Evolutionary conservation across 2,113 vertebrate genomes (phyloP).

Genomic region (Chiloscyllium plagiosum): DNA sequence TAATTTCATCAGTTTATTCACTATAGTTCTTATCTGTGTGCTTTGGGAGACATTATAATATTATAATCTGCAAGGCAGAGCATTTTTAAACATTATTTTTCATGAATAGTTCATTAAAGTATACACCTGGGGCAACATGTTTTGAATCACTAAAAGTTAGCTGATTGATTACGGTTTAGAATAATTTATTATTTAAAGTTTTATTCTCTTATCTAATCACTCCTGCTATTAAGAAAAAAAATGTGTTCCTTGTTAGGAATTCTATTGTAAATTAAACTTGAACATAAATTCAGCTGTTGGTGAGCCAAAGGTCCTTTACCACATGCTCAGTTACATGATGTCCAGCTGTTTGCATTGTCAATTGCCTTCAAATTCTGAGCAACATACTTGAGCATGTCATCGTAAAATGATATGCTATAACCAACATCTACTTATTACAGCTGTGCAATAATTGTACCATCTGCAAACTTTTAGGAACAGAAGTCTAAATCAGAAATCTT

Average conservation of each 20-base stretch:
- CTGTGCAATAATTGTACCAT: background rate
- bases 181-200: constrained; percentile 40
- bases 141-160: constrained; percentile 45
- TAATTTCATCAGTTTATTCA: background rate
- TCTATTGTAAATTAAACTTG: no score
- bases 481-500: background rate
- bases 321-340: background rate
- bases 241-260: background rate
- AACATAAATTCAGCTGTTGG: background rate
- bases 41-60: background rate
- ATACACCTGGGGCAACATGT: constrained; percentile 42
- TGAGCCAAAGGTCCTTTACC: background rate
- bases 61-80: background rate
- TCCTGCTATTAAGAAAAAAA: background rate
- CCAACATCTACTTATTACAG: background rate
- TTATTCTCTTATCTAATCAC: constrained; percentile 38
- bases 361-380: background rate
- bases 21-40: background rate
- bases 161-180: constrained; percentile 36
- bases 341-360: background rate
- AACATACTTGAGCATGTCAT: background rate
- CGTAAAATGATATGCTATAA: background rate
- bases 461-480: background rate
- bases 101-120: constrained; percentile 35
- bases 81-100: background rate